Evolutionary conservation across 2,888 invertebrate genomes (phyloP).

Genomic region (Colostygia pectinataria): DNA sequence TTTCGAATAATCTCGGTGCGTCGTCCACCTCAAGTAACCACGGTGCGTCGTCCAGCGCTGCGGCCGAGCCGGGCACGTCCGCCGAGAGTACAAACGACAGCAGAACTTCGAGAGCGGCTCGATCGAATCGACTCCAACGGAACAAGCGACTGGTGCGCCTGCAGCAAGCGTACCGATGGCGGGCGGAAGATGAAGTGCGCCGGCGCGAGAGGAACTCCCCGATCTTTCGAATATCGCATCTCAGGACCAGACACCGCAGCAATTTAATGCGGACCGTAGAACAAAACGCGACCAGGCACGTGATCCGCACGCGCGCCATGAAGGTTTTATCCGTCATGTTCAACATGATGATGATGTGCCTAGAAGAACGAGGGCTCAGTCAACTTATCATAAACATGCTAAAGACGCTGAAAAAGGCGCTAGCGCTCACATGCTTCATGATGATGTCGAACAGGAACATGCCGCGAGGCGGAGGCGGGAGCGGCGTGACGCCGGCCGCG

Average conservation of each 20-base stretch:
- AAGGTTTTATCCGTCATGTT: slow-evolving; percentile 79
- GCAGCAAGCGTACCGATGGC: slow-evolving; percentile 64
- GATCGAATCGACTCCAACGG: slow-evolving; percentile 8
- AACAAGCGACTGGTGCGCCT: slow-evolving; percentile 38
- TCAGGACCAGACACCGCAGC: slow-evolving; percentile 55
- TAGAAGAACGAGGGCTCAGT: slow-evolving; percentile 73
- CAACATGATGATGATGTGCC: slow-evolving; percentile 80
- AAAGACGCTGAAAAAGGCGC: slow-evolving; percentile 69
- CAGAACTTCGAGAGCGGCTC: slow-evolving; percentile 11
- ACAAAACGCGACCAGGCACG: slow-evolving; percentile 71
- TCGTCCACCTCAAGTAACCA: no score
- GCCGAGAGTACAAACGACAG: slow-evolving; percentile 8
- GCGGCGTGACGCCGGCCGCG: slow-evolving; percentile 45
- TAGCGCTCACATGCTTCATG: slow-evolving; percentile 75
- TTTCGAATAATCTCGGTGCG: slow-evolving; percentile 2
- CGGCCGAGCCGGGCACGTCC: slow-evolving; percentile 12
- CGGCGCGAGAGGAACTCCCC: slow-evolving; percentile 56
- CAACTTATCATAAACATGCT: slow-evolving; percentile 74
- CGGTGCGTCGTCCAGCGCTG: not conserved
- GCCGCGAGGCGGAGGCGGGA: slow-evolving; percentile 45
- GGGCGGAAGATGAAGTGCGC: slow-evolving; percentile 62
- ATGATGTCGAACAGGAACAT: slow-evolving; percentile 68
- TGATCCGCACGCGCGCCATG: slow-evolving; percentile 78
- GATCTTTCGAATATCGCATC: slow-evolving; percentile 42
- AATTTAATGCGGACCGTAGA: slow-evolving; percentile 65